Conservation (phyloP, 2,113 vertebrate species). For the Chaetura pelagica region DNA sequence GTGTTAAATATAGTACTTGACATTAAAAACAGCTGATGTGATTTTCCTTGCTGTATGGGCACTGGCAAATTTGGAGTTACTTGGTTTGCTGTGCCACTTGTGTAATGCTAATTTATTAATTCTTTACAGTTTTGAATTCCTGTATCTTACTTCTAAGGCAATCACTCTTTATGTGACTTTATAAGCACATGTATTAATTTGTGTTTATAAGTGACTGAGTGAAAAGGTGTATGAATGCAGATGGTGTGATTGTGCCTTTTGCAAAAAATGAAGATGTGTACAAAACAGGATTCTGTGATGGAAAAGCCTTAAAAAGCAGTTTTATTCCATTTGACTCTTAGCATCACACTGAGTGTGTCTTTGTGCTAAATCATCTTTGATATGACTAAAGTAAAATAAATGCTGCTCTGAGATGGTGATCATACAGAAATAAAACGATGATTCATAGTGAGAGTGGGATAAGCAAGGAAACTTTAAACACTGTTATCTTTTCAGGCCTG, state of each 20-base stretch:
- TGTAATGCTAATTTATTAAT: not conserved
- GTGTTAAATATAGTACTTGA: not conserved
- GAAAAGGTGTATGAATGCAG: not conserved
- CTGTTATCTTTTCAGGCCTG: not conserved
- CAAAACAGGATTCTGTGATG: not conserved
- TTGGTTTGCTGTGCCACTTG: not conserved
- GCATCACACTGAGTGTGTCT: not conserved
- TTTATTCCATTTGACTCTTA: not conserved
- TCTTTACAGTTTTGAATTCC: not conserved
- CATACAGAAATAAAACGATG: constrained; percentile 34
- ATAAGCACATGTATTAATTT: not conserved
- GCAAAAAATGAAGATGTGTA: not conserved
- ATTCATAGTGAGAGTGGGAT: not conserved
- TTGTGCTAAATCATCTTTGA: not conserved
- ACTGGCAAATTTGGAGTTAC: not conserved
- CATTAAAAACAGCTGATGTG: not conserved
- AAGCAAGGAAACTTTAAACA: not conserved
- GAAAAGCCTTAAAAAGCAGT: not conserved
- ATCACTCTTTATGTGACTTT: not conserved
- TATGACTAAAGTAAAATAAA: not conserved
- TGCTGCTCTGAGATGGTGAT: not conserved
- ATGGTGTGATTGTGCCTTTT: not conserved
- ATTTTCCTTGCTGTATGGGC: not conserved
- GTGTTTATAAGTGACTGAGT: not conserved
- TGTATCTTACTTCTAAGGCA: not conserved